These are phyloP conservation scores for Danionella dracula DNA, from an alignment of 2,797 vertebrate genomes.

Conservation along the genomic window DNA sequence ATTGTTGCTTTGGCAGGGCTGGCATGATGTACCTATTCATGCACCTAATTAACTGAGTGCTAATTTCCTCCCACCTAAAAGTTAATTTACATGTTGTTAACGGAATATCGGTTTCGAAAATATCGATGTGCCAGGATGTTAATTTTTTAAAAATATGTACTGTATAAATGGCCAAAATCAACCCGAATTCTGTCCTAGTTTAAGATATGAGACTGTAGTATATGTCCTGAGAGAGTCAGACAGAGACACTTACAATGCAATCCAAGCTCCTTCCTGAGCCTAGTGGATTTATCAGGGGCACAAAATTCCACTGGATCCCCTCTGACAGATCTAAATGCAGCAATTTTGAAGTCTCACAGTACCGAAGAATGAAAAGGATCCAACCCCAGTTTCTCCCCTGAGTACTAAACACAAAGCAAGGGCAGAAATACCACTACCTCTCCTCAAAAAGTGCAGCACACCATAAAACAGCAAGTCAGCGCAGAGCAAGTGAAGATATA, in stretches of 20 bases:
- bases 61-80: too few relatives aligned
- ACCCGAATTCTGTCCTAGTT: too few relatives aligned
- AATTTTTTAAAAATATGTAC: too few relatives aligned
- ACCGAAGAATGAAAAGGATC: slow-evolving; percentile 34
- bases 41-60: too few relatives aligned
- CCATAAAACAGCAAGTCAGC: slow-evolving; percentile 31
- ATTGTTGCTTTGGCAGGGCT: too few relatives aligned
- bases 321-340: slow-evolving; percentile 16
- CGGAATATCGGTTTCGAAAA: too few relatives aligned
- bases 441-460: neutral
- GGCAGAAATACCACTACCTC: neutral
- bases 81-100: too few relatives aligned
- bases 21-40: too few relatives aligned
- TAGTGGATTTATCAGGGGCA: neutral
- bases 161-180: too few relatives aligned
- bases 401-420: slow-evolving; percentile 4
- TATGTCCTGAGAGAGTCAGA: neutral
- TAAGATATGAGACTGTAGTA: too few relatives aligned
- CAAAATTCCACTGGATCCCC: slow-evolving; percentile 35
- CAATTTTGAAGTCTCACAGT: slow-evolving; percentile 12
- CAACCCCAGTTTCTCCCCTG: slow-evolving; percentile 1
- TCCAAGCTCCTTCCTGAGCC: neutral
- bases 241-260: neutral
- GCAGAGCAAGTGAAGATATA: slow-evolving; percentile 27
- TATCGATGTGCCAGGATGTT: too few relatives aligned